Base-by-base conservation (phyloP, 2,113 vertebrate species). In the Oncorhynchus nerka region DNA sequence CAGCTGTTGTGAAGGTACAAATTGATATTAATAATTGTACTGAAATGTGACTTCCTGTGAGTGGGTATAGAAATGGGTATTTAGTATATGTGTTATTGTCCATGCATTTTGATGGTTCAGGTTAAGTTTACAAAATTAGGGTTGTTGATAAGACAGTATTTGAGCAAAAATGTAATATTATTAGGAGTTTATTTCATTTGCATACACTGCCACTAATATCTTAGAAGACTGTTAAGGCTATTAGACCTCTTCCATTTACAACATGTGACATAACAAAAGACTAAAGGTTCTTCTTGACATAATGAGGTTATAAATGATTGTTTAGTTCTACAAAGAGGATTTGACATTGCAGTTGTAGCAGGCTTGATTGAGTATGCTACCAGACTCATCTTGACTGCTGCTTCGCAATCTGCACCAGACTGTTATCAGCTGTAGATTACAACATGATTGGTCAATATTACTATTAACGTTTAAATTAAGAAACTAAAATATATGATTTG, bases 171-270 rank as follows among this genome's bases (percentile, higher is more conserved):
- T 73, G 83, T 92, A 85, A 94, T 89, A 91, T 94, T 93, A 93
- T 94, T 92, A 94, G 92, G 94, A 88, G 91, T 92, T 89, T 92
- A 94, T 93, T 91, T 93, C 89, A 94, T 96, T 95, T 95, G 95
- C 95, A 84, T 96, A 96, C 95, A 98, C 97, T 98, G 97, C 97
- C 97, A 96, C 95, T 96, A 93, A 94, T 95, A 95, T 94, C 93
- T 94, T 94, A 85, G 91, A 93, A 89, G 94, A 95, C 94, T 94
- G 94, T 95, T 95, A 93, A 93, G 91, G 92, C 89, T 93, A 84
- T 84, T 89, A 83, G 86, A 93, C 89, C 92, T 92, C 91, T 94
- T 93, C 91, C 92, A 90, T 90, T 91, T 84, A 74, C 32, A 88
- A 88, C 89, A 90, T 86, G 83, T 70, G 74, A 89, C 79, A 87